Percentiles rank a stretch among this genome's conserved stretches.
phyloP scores from a whole-genome alignment of 2,797 vertebrate species.

The Clarias laeviceps region DNA sequence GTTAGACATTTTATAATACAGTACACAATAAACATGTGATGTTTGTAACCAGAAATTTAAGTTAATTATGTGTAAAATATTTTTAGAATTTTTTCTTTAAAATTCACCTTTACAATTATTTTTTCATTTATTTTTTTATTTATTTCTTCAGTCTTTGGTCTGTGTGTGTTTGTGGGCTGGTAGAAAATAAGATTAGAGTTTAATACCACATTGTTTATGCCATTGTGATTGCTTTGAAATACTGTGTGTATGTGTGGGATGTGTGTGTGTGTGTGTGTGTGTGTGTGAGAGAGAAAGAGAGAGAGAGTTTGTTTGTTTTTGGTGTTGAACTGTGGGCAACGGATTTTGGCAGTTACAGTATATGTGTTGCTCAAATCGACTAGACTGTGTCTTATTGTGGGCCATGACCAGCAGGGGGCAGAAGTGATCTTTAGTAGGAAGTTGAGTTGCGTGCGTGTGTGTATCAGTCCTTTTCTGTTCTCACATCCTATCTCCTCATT shows the following conservation, averaged over 20 bases:
- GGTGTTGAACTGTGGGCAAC: neutral
- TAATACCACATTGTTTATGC: neutral
- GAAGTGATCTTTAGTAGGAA: constrained; percentile 3
- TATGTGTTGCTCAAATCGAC: neutral
- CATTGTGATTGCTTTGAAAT: neutral
- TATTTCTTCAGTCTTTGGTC: neutral
- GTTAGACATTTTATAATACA: neutral
- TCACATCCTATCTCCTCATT: neutral
- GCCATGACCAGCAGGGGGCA: constrained; percentile 11
- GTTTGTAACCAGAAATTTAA: neutral
- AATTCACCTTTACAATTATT: no score
- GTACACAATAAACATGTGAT: neutral
- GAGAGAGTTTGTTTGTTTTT: neutral
- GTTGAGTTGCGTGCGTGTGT: neutral
- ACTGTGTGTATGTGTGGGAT: neutral
- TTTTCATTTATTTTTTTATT: no score
- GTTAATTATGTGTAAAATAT: neutral
- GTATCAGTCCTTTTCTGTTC: neutral
- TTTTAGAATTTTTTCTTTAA: neutral
- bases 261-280: neutral
- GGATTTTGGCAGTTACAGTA: neutral
- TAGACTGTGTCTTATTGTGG: neutral
- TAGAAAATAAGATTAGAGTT: neutral
- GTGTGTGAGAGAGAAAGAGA: neutral
- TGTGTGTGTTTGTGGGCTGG: neutral